These are phyloP conservation scores for Tetropium fuscum DNA, from an alignment of 2,888 invertebrate genomes.

Conservation along the genomic window DNA sequence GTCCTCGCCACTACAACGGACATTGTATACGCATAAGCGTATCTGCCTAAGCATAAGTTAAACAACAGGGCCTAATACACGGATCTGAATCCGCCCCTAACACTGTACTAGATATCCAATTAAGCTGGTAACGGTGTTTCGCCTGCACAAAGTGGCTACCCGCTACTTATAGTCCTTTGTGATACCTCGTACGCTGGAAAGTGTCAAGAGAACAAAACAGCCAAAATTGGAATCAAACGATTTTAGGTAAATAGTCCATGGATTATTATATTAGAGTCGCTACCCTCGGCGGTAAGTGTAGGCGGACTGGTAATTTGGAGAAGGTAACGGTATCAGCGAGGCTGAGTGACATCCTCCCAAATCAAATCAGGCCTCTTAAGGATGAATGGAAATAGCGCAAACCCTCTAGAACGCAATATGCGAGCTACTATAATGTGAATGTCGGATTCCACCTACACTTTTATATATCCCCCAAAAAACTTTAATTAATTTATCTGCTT, in stretches of 20 bases:
- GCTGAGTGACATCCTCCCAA: no score
- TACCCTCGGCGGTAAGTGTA: neutral
- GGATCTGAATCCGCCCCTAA: neutral
- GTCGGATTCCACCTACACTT: no score
- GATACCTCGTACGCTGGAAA: neutral
- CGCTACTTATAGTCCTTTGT: conserved; percentile 10
- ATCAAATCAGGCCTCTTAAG: no score
- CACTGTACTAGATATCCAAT: conserved; percentile 10
- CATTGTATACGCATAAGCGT: neutral
- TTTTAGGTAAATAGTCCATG: conserved; percentile 5
- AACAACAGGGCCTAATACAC: conserved; percentile 3
- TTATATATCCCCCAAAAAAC: no score
- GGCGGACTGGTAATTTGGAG: no score
- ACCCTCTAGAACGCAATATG: no score
- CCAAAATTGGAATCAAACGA: conserved; percentile 6
- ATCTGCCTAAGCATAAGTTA: conserved; percentile 1
- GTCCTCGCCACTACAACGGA: no score
- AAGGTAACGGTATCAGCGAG: no score
- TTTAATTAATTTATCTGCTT: no score
- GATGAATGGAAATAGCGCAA: no score
- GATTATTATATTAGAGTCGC: neutral
- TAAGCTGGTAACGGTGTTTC: conserved; percentile 1
- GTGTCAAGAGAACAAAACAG: conserved; percentile 1
- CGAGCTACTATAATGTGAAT: no score
- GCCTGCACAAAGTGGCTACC: conserved; percentile 13